A percentile compares a stretch with the other conserved stretches of the same genome.
phyloP scores from a whole-genome alignment of 1,140 invertebrate genomes.

The Wiebesia pumilae region DNA sequence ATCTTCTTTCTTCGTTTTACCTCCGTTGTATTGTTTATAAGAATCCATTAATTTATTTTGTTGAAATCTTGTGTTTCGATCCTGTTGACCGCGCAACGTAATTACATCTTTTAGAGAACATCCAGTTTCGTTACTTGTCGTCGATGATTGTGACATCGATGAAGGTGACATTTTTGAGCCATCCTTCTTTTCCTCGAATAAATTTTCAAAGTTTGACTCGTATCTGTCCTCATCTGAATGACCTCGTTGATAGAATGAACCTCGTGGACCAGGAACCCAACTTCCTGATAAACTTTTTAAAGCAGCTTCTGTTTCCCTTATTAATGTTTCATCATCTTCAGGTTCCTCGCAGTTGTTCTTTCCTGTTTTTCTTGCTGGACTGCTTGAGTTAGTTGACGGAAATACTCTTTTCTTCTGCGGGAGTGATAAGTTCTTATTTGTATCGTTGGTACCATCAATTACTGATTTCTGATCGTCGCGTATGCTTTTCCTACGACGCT shows the following conservation, averaged over 20 bases:
- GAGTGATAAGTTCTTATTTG: slow-evolving; percentile 68
- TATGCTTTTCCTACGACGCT: slow-evolving; percentile 74
- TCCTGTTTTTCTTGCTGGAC: slow-evolving; percentile 74
- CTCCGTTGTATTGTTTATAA: slow-evolving; percentile 59
- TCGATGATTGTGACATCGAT: slow-evolving; percentile 77
- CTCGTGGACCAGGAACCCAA: slow-evolving; percentile 81
- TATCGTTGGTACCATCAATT: slow-evolving; percentile 54
- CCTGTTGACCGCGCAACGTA: slow-evolving; percentile 78
- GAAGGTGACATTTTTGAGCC: slow-evolving; percentile 79
- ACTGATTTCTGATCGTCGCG: slow-evolving; percentile 73
- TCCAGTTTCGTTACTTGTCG: slow-evolving; percentile 78
- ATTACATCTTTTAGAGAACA: slow-evolving; percentile 81
- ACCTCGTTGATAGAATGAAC: slow-evolving; percentile 79
- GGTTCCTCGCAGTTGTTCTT: slow-evolving; percentile 73
- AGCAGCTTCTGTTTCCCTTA: slow-evolving; percentile 89
- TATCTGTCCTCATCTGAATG: slow-evolving; percentile 83
- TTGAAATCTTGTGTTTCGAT: slow-evolving; percentile 63
- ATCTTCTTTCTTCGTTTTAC: slow-evolving; percentile 58
- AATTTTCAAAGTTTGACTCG: slow-evolving; percentile 86
- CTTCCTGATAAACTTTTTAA: slow-evolving; percentile 88
- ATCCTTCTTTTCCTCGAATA: slow-evolving; percentile 88
- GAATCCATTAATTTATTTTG: slow-evolving; percentile 55
- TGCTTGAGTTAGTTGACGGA: slow-evolving; percentile 69
- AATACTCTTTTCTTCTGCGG: slow-evolving; percentile 80
- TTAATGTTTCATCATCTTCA: slow-evolving; percentile 85